phyloP scores from a whole-genome alignment of 2,888 invertebrate species.

The Beris chalybata region DNA sequence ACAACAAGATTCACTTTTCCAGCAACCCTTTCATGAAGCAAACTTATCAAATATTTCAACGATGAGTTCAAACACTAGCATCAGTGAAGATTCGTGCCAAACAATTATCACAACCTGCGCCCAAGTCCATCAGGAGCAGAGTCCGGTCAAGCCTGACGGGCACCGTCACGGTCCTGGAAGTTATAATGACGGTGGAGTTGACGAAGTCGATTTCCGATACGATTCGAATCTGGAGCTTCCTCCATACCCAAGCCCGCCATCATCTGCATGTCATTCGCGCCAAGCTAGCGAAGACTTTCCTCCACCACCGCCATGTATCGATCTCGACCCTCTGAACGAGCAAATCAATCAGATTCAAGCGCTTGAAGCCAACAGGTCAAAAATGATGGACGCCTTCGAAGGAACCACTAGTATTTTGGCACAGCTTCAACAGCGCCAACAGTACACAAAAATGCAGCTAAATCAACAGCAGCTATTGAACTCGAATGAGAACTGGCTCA shows the following conservation, averaged over 20 bases:
- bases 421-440: conserved; percentile 67
- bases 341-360: conserved; percentile 60
- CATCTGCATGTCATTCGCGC: conserved; percentile 77
- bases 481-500: conserved; percentile 65
- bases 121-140: conserved; percentile 82
- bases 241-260: conserved; percentile 79
- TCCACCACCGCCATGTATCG: conserved; percentile 81
- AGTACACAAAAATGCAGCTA: conserved; percentile 58
- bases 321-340: conserved; percentile 67
- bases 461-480: conserved; percentile 54
- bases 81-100: conserved; percentile 60
- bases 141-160: conserved; percentile 62
- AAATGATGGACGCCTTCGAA: conserved; percentile 53
- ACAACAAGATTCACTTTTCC: conserved; percentile 45
- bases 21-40: conserved; percentile 53
- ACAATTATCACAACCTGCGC: conserved; percentile 78
- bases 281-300: conserved; percentile 89
- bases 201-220: conserved; percentile 64
- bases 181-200: conserved; percentile 52
- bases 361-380: conserved; percentile 51
- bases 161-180: neutral
- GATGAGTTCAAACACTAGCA: conserved; percentile 56
- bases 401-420: conserved; percentile 61
- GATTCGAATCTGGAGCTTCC: conserved; percentile 64
- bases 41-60: conserved; percentile 54